Percentiles rank a stretch among this genome's conserved stretches.
Evolutionary conservation across 2,888 invertebrate genomes (phyloP).

Genomic region (Psylliodes chrysocephalus): DNA sequence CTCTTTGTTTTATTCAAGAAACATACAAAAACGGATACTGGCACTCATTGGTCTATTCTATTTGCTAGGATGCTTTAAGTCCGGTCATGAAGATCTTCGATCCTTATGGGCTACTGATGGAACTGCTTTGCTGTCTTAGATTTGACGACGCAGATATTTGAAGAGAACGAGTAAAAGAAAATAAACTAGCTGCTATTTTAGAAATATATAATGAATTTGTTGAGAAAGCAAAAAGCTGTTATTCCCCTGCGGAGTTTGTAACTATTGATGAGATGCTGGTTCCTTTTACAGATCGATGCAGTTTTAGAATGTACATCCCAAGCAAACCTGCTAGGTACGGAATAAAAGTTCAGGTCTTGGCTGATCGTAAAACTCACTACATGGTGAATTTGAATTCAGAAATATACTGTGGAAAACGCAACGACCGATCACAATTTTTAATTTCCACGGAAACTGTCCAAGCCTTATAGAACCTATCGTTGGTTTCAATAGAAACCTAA

Average conservation of each 20-base stretch:
- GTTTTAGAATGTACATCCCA: too few relatives aligned
- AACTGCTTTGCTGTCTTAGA: conserved; percentile 32
- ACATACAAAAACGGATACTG: too few relatives aligned
- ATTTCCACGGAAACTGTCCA: not conserved
- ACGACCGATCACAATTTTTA: not conserved
- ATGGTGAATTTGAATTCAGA: not conserved
- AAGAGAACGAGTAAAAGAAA: conserved; percentile 25
- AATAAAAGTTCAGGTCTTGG: too few relatives aligned
- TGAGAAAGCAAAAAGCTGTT: conserved; percentile 27
- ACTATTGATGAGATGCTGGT: too few relatives aligned
- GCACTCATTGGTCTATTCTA: conserved; percentile 43
- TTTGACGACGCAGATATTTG: conserved; percentile 36
- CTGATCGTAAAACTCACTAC: not conserved
- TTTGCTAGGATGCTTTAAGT: conserved; percentile 39
- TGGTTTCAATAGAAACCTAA: conserved; percentile 27
- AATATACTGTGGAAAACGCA: not conserved
- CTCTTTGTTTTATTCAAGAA: too few relatives aligned
- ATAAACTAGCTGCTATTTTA: conserved; percentile 36
- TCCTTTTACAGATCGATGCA: too few relatives aligned
- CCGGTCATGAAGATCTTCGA: conserved; percentile 37
- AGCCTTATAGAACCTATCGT: not conserved
- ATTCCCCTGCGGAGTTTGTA: conserved; percentile 15
- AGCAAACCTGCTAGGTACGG: too few relatives aligned
- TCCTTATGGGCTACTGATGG: conserved; percentile 40
- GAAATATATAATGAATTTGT: conserved; percentile 37